Evolutionary conservation across 2,888 invertebrate genomes (phyloP), one percentile per base, ranked within the genome.

Genomic region (Nineta flava): DNA sequence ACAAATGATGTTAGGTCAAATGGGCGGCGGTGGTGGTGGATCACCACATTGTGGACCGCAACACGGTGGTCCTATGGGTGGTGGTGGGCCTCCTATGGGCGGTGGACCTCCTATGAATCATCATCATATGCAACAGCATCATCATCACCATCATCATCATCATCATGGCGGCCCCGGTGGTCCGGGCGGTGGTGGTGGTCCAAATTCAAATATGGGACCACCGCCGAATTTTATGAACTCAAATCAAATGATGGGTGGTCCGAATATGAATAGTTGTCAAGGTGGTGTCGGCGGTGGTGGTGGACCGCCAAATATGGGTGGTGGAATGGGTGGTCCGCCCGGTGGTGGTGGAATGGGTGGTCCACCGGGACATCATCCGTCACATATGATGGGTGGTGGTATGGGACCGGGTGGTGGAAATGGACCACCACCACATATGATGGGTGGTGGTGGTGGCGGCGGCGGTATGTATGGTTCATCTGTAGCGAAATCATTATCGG

Each of bases 401-500:
- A 72, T 71, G 71, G 70, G 70, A 49, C 69, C 69, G 2, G 17
- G 66, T 65, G 61, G 67, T 67, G 12, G 68, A 67, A 38, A 70
- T 70, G 68, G 70, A 69, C 3, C 70, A 70, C 68, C 71, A 71
- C 1, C 70, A 70, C n/a, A 69, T 65, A 52, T 70, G n/a, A 57
- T 57, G 55, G 56, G 55, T 10, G 72, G 57, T 71, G 71, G 13
- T n/a, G n/a, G n/a, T n/a, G 75, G 75, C n/a, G 74, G 76, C 3
- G 74, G 77, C 70, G 73, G 73, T 50, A 67, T 68, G 53, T 69
- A 68, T 57, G 70, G 69, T 46, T 71, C 73, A 41, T 70, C 70
- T 4, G 65, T 81, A 73, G 84, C 86, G 2, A 90, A 88, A 65
- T 90, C 92, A 12, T 87, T 92, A 84, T 87, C 92, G 57, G 88